Conservation (phyloP, 1,140 invertebrate species). For the Drosophila pruinosa region DNA sequence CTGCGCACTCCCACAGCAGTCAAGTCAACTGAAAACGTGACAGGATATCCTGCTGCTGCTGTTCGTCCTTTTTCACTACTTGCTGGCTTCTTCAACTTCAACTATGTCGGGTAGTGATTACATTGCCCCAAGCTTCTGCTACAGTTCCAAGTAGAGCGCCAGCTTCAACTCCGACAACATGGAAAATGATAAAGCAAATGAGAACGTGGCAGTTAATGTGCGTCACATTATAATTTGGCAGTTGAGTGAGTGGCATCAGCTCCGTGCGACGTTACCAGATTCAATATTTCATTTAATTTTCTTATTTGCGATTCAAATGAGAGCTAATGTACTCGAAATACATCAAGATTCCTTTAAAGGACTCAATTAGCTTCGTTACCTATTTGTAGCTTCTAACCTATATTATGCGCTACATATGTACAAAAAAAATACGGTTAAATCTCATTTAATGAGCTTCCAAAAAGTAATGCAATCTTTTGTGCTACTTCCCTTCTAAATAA, state of each 20-base stretch:
- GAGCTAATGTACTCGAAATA: background rate
- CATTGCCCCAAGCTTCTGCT: background rate
- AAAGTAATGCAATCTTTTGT: background rate
- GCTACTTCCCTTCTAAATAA: background rate
- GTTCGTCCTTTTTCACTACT: background rate
- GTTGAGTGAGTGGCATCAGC: conserved; percentile 51
- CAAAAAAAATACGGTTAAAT: conserved; percentile 18
- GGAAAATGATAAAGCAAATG: conserved; percentile 61
- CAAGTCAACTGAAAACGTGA: conserved; percentile 81
- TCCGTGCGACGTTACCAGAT: conserved; percentile 11
- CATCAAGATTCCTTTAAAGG: conserved; percentile 36
- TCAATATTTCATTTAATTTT: conserved; percentile 50
- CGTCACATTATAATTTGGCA: conserved; percentile 75
- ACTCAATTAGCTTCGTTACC: conserved; percentile 48
- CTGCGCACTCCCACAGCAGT: conserved; percentile 69
- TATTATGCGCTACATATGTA: background rate
- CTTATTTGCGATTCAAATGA: conserved; percentile 18
- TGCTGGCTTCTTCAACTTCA: conserved; percentile 6
- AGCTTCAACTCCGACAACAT: conserved; percentile 24
- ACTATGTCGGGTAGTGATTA: conserved; percentile 1
- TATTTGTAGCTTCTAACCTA: conserved; percentile 20
- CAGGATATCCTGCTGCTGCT: conserved; percentile 70
- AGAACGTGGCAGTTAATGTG: conserved; percentile 69
- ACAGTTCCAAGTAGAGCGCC: background rate
- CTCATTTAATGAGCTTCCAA: conserved; percentile 38